Percentiles rank a stretch among this genome's conserved stretches.
Evolutionary conservation across 2,113 vertebrate species (phyloP).

Genomic region (Tauraco erythrolophus): DNA sequence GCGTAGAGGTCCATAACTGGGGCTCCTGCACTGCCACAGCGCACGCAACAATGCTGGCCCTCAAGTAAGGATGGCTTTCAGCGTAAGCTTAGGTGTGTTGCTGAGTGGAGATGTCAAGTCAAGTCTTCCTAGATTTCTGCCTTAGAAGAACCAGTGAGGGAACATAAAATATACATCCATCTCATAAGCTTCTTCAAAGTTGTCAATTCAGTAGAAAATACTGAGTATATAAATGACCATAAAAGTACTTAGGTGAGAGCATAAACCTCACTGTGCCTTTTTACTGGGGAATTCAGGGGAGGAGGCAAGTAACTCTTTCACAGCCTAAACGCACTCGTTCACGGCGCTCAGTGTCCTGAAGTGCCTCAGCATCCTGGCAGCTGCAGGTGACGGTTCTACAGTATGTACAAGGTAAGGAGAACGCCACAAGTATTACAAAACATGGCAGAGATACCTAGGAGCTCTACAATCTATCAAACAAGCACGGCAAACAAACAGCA

Average conservation of each 20-base stretch:
- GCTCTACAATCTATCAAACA: conserved; percentile 37
- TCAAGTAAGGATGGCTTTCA: background rate
- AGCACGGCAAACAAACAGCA: conserved; percentile 36
- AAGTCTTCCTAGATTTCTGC: background rate
- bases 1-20: rapidly evolving
- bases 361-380: conserved; percentile 22
- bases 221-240: background rate
- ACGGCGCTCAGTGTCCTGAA: conserved; percentile 26
- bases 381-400: background rate
- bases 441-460: conserved; percentile 8
- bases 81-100: background rate
- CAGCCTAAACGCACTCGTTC: conserved; percentile 15
- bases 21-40: background rate
- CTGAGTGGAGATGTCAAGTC: background rate
- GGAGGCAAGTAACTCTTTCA: conserved; percentile 11
- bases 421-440: background rate
- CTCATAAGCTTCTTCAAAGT: background rate
- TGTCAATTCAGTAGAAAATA: conserved; percentile 14
- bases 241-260: conserved; percentile 29
- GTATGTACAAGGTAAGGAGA: conserved; percentile 35
- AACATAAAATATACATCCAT: background rate
- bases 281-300: background rate
- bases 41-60: background rate
- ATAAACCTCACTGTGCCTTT: conserved; percentile 20
- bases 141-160: background rate